phyloP scores from a whole-genome alignment of 2,113 vertebrate genomes.

The Peromyscus polionotus region DNA sequence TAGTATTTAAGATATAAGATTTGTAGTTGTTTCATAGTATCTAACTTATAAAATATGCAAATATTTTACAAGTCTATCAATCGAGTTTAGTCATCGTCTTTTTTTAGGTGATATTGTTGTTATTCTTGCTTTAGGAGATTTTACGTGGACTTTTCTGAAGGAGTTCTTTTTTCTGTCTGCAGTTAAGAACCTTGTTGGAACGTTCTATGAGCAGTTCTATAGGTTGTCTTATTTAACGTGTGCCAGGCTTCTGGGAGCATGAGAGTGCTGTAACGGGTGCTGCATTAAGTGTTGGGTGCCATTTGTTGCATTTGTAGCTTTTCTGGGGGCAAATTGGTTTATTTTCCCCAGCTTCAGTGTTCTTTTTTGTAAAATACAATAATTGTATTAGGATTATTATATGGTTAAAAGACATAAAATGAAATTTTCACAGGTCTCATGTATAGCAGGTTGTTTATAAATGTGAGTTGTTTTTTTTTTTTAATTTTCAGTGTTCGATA shows the following conservation, averaged over 20 bases:
- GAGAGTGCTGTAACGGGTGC: background rate
- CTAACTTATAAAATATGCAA: slow-evolving; percentile 29
- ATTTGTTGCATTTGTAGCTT: slow-evolving; percentile 53
- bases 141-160: slow-evolving; percentile 54
- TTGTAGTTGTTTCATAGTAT: slow-evolving; percentile 53
- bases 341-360: slow-evolving; percentile 33
- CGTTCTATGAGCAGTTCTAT: slow-evolving; percentile 11
- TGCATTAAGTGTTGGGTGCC: background rate
- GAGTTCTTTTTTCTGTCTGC: background rate
- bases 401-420: slow-evolving; percentile 14
- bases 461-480: background rate
- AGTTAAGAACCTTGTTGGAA: slow-evolving; percentile 6
- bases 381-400: slow-evolving; percentile 14
- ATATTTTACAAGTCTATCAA: slow-evolving; percentile 21
- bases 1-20: slow-evolving; percentile 22
- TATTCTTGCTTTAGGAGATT: slow-evolving; percentile 23
- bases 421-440: slow-evolving; percentile 13
- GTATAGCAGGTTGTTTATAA: slow-evolving; percentile 27
- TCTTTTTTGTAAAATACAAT: slow-evolving; percentile 30
- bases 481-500: slow-evolving; percentile 34
- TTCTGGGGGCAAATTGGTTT: slow-evolving; percentile 27
- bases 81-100: background rate
- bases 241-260: background rate
- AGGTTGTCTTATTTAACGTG: slow-evolving; percentile 2
- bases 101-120: background rate